Evolutionary conservation across 2,797 vertebrate genomes (phyloP).

Genomic region (Acrossocheilus wenchowensis): DNA sequence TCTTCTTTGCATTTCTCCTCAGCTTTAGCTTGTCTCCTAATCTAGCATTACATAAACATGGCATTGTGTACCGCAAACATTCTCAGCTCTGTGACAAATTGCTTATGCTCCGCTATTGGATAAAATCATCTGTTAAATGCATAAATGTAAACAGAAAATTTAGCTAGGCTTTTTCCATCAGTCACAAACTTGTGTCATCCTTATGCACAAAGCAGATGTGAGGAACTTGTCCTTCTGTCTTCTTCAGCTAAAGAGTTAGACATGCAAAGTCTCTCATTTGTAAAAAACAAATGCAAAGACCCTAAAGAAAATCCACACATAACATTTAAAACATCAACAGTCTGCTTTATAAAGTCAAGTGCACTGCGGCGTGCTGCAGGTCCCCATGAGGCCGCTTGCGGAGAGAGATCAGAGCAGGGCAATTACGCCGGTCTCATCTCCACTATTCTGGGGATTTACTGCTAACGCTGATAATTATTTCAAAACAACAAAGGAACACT

Average conservation of each 20-base stretch:
- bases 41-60: neutral
- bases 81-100: neutral
- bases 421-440: slow-evolving; percentile 30
- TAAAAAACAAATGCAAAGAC: neutral
- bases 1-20: neutral
- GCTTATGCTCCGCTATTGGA: neutral
- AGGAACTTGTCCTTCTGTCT: neutral
- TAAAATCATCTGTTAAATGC: neutral
- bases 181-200: neutral
- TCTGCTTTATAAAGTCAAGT: slow-evolving; percentile 34
- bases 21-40: neutral
- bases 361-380: neutral
- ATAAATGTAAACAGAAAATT: neutral
- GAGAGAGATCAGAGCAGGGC: slow-evolving; percentile 25
- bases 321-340: slow-evolving; percentile 23
- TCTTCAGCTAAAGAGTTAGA: neutral
- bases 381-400: neutral
- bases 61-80: neutral
- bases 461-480: slow-evolving; percentile 42
- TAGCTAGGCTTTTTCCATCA: neutral
- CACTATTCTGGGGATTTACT: slow-evolving; percentile 29
- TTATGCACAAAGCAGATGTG: neutral
- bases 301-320: slow-evolving; percentile 2
- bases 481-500: slow-evolving; percentile 44
- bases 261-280: neutral